Evolutionary conservation across 2,888 invertebrate species (phyloP), one percentile per base, ranked within the genome.

Genomic region (Agonopterix alstromeriana): DNA sequence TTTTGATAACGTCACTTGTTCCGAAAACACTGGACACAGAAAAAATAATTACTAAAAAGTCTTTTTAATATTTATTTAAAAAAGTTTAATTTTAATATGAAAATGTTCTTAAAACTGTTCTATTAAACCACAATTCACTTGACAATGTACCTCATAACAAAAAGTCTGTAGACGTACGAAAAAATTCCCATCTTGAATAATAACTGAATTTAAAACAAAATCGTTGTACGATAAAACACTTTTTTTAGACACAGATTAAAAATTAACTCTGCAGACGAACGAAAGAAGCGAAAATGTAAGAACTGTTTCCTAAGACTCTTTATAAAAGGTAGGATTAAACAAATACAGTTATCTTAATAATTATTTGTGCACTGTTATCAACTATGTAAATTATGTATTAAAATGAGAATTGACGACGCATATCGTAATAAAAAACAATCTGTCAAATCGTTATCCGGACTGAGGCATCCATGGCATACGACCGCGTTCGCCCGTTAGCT

Each of bases 161-260:
- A 87, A 46, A 87, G 72, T 62, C 87, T 70, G 56, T 85, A 88
- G 0, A 87, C 82, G 56, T 86, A 87, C 27, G 85, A 82, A 69
- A 76, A 82, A 66, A 85, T 71, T 67, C 74, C 86, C 85, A 87
- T 87, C 67, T 73, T 87, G 76, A 59, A 64, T 48, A 48, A 49
- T 46, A 48, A 48, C 51, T 10, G 45, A 17, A 43, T 45, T 35
- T 12, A 35, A 47, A 40, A 27, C 27, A 5, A 27, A 27, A 36
- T 27, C 27, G 4, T 43, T 44, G 45, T 44, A 42, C 38, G 43
- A 40, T 11, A 36, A 3, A 35, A 10, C 10, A 42, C 46, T 42
- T 27, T 5, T 27, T 27, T 27, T 27, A 27, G 27, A 27, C 27
- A 27, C 27, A 27, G 27, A 27, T 27, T 27, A 27, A 27, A 27